These are phyloP conservation scores for Tinamus major DNA, from an alignment of 2,797 vertebrate genomes.

Conservation along the genomic window DNA sequence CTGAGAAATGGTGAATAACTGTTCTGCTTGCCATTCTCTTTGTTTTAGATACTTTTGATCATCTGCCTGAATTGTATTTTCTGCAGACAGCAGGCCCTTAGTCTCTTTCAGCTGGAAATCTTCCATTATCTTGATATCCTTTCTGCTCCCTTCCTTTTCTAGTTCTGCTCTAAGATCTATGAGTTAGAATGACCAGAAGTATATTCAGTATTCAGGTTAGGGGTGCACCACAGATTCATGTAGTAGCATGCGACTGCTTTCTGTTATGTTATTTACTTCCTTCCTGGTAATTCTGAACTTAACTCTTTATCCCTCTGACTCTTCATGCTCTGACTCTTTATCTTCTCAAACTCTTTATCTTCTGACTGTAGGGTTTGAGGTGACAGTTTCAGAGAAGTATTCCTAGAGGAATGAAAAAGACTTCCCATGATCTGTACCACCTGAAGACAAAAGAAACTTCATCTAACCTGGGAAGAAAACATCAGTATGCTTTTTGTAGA, in stretches of 20 bases:
- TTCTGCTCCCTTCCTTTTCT: neutral
- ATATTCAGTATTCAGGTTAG: neutral
- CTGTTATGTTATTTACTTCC: neutral
- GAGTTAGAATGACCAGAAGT: constrained; percentile 1
- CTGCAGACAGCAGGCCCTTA: neutral
- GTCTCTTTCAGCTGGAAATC: neutral
- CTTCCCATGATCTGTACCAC: neutral
- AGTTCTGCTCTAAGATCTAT: neutral
- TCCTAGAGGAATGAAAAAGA: neutral
- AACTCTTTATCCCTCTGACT: neutral
- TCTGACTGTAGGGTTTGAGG: neutral
- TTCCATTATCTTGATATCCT: neutral
- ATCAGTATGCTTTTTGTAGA: neutral
- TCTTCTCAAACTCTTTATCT: too few relatives aligned
- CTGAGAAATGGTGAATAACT: neutral
- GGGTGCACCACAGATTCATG: neutral
- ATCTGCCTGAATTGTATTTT: neutral
- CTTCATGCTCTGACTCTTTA: neutral
- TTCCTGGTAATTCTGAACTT: constrained; percentile 3
- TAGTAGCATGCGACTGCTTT: neutral
- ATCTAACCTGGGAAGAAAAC: neutral
- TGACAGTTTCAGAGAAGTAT: neutral
- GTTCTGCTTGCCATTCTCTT: neutral
- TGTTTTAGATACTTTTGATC: neutral
- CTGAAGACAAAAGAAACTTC: neutral